Percentiles rank a stretch among this genome's conserved stretches.
phyloP scores from a whole-genome alignment of 2,888 invertebrate species.

The Dendrolimus houi region DNA sequence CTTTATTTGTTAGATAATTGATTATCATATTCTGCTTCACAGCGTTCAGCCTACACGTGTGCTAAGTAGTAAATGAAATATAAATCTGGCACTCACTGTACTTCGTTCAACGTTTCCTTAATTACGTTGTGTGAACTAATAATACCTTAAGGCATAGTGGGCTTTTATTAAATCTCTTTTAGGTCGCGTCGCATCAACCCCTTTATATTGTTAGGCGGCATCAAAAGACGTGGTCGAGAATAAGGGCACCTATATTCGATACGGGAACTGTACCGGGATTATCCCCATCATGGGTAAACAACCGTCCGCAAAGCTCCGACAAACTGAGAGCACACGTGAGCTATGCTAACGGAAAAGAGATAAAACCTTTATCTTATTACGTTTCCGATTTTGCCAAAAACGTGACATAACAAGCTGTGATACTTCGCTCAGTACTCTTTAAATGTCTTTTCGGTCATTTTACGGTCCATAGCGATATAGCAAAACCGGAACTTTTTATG shows the following conservation, averaged over 20 bases:
- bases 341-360: slow-evolving; percentile 68
- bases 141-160: neutral
- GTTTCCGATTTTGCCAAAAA: slow-evolving; percentile 29
- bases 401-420: neutral
- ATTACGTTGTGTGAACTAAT: too few species aligned
- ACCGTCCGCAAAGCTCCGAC: slow-evolving; percentile 45
- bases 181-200: slow-evolving; percentile 22
- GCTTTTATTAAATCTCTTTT: slow-evolving; percentile 9
- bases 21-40: too few species aligned
- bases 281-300: slow-evolving; percentile 61
- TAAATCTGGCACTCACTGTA: too few species aligned
- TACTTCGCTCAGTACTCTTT: too few species aligned
- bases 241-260: slow-evolving; percentile 36
- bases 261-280: slow-evolving; percentile 54
- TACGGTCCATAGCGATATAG: too few species aligned
- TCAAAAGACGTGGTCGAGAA: slow-evolving; percentile 38
- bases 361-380: slow-evolving; percentile 73
- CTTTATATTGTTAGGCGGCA: slow-evolving; percentile 37
- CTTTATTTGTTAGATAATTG: too few species aligned
- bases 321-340: slow-evolving; percentile 46
- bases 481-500: too few species aligned
- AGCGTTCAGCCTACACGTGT: too few species aligned
- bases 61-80: too few species aligned
- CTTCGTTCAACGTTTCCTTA: too few species aligned
- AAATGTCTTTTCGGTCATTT: too few species aligned